Base-by-base conservation (phyloP, 2,888 invertebrate species). In the Stenurella melanura region DNA sequence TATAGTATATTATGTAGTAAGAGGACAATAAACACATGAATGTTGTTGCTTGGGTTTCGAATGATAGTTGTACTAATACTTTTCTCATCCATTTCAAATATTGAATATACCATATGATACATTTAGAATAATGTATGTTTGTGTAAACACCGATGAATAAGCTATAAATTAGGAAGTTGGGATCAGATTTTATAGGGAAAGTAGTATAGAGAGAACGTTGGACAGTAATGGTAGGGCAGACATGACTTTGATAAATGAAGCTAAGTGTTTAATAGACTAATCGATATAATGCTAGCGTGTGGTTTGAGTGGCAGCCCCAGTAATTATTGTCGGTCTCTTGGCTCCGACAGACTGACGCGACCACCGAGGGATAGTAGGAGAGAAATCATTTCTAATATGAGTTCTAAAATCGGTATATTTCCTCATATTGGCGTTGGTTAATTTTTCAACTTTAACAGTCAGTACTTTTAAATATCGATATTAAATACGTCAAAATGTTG, bases 261-360 rank as follows among this genome's bases (percentile, higher is more conserved):
- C 88, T 87, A 89, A 89, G 89, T 90, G 89, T 89, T 90, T 90
- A 90, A 90, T 90, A 89, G 89, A 89, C 90, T 90, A 90, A 90
- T 90, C 90, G 90, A 90, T 90, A 89, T 88, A 88, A 88, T 88
- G 86, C 85, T 87, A 87, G 87, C 87, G 88, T 87, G 88, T 85
- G 85, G 87, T 85, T 87, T 89, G 88, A 88, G 87, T 88, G 89
- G 87, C 88, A 87, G 88, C 84, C 80, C 85, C 83, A 86, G 87
- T 89, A 89, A 89, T 89, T 89, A 88, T 86, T 86, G 87, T 85
- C 87, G 87, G 88, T 85, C 82, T 81, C 81, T 82, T 73, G 84
- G 80, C 80, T 78, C 81, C 81, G 78, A 76, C 82, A 81, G 76
- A 63, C 81, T 81, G 82, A 83, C 83, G 80, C 82, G 81, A 81